These are phyloP conservation scores for Pogona vitticeps DNA, from an alignment of 2,113 vertebrate genomes.

Conservation along the genomic window DNA sequence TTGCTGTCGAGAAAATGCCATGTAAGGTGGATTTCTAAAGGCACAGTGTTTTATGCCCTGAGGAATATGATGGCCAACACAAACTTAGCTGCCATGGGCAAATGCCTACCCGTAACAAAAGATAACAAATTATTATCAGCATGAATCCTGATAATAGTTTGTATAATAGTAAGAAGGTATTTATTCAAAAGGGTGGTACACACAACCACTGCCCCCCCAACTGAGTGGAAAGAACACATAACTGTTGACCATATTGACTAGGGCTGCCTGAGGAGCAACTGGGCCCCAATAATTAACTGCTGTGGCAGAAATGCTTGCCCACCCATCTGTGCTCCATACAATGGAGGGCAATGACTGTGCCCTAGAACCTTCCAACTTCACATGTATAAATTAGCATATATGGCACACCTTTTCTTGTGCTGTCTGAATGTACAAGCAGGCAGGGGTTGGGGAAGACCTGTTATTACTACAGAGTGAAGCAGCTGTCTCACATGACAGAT, in stretches of 20 bases:
- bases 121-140: no score
- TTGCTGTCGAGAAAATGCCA: not conserved
- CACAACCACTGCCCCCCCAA: not conserved
- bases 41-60: slow-evolving; percentile 18
- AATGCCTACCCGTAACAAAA: not conserved
- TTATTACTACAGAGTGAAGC: no score
- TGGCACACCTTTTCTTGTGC: no score
- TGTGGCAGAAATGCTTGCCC: not conserved
- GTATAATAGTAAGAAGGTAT: slow-evolving; percentile 1
- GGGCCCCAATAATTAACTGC: not conserved
- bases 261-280: not conserved
- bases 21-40: slow-evolving; percentile 49
- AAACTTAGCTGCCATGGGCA: slow-evolving; percentile 19
- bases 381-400: not conserved
- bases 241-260: not conserved
- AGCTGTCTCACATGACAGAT: no score
- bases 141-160: not conserved
- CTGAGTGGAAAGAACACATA: not conserved
- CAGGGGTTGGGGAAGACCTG: not conserved
- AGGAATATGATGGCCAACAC: slow-evolving; percentile 8
- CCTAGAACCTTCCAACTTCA: not conserved
- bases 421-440: not conserved
- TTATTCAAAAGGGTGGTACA: slow-evolving; percentile 25
- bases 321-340: not conserved
- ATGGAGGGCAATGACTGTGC: not conserved